These are phyloP conservation scores for Cardinalis cardinalis DNA, from an alignment of 2,113 vertebrate genomes.

Conservation along the genomic window DNA sequence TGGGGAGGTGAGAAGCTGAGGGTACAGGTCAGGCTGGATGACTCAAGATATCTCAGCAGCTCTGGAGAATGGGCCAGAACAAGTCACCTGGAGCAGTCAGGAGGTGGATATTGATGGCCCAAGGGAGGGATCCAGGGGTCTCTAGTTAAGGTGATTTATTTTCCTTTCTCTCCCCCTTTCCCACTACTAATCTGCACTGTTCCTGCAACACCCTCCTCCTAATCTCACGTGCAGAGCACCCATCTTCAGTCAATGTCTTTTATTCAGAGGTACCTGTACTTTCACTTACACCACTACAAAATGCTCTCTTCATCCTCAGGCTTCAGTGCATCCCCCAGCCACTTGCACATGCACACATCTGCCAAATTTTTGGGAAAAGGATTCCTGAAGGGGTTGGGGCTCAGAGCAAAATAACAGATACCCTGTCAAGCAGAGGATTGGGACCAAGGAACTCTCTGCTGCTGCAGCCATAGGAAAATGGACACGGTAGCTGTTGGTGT, in stretches of 20 bases:
- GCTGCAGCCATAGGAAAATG: background rate
- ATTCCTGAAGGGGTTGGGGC: background rate
- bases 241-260: background rate
- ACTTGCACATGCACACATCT: background rate
- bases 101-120: background rate
- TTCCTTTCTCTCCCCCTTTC: background rate
- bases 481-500: background rate
- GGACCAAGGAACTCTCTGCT: background rate
- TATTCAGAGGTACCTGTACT: background rate
- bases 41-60: background rate
- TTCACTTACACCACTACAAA: background rate
- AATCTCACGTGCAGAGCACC: accelerated
- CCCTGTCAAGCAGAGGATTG: background rate
- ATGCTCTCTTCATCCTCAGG: background rate
- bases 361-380: background rate
- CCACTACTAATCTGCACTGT: background rate
- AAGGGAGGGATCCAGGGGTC: background rate
- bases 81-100: background rate
- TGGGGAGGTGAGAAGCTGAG: conserved; percentile 24
- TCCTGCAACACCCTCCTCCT: background rate
- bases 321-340: background rate
- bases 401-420: background rate
- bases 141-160: background rate
- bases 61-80: background rate
- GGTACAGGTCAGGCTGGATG: conserved; percentile 36